phyloP scores from a whole-genome alignment of 2,113 vertebrate species.

The Mesocricetus auratus region DNA sequence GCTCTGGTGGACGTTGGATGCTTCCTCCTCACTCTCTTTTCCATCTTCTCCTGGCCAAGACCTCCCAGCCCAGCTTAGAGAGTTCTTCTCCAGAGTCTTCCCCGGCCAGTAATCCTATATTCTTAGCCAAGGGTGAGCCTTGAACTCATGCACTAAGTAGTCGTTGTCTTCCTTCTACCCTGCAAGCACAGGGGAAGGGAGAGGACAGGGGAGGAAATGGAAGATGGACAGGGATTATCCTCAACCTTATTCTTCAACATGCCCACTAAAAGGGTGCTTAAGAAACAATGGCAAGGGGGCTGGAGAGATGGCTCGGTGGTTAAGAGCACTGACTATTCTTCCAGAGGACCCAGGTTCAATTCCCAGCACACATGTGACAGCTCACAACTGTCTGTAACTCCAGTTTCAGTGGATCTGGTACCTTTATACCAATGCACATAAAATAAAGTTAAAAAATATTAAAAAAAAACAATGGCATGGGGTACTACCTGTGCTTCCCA shows the following conservation, averaged over 20 bases:
- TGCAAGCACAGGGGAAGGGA: not conserved
- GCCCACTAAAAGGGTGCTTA: not conserved
- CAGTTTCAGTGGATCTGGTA: no score
- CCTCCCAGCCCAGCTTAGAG: not conserved
- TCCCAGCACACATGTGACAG: no score
- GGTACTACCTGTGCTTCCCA: not conserved
- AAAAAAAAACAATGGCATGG: not conserved
- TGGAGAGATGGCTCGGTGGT: no score
- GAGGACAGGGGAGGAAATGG: not conserved
- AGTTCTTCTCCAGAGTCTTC: not conserved
- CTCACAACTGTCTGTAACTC: no score
- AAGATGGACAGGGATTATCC: not conserved
- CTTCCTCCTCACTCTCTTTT: not conserved
- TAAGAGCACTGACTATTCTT: no score
- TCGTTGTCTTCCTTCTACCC: not conserved
- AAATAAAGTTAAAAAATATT: no score
- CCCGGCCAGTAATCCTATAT: not conserved
- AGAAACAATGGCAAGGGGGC: not conserved
- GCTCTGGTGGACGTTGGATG: not conserved
- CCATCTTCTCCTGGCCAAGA: not conserved
- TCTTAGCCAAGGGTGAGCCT: not conserved
- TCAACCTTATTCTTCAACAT: constrained; percentile 27
- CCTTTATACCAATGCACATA: no score
- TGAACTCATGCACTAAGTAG: not conserved
- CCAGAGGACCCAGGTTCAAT: no score